Percentiles rank a stretch among this genome's conserved stretches.
Conservation (phyloP, 2,888 invertebrate species). For the Troides aeacus region DNA sequence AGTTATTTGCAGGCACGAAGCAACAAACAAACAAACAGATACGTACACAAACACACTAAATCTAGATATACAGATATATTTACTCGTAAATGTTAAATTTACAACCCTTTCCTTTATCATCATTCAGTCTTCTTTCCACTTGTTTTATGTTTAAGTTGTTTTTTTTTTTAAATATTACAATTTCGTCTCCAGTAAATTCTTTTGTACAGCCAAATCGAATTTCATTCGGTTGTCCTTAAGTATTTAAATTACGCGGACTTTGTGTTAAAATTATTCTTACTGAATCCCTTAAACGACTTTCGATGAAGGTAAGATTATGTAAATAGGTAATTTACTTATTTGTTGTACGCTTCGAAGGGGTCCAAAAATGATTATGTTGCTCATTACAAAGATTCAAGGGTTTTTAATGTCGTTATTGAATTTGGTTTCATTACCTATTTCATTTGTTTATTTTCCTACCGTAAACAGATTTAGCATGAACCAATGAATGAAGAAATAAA, state of each 20-base stretch:
- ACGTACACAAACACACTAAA: too few species aligned
- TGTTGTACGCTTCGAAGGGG: slow-evolving; percentile 8
- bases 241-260: slow-evolving; percentile 11
- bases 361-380: slow-evolving; percentile 9
- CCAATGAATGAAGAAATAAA: too few species aligned
- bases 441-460: background rate
- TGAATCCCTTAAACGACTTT: slow-evolving; percentile 13
- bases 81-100: too few species aligned
- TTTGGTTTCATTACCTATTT: background rate
- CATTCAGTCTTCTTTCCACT: too few species aligned
- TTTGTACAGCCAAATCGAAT: background rate
- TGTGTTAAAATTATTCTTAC: slow-evolving; percentile 14
- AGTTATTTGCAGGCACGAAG: too few species aligned
- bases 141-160: too few species aligned
- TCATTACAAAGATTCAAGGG: background rate
- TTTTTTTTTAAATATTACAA: too few species aligned
- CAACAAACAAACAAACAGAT: too few species aligned
- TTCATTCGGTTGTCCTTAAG: slow-evolving; percentile 2
- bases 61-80: too few species aligned
- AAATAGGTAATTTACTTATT: slow-evolving; percentile 24
- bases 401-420: background rate
- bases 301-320: slow-evolving; percentile 19
- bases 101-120: too few species aligned
- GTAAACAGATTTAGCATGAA: too few species aligned
- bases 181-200: too few species aligned